Evolutionary conservation across 2,113 vertebrate species (phyloP).

Genomic region (Excalfactoria chinensis): DNA sequence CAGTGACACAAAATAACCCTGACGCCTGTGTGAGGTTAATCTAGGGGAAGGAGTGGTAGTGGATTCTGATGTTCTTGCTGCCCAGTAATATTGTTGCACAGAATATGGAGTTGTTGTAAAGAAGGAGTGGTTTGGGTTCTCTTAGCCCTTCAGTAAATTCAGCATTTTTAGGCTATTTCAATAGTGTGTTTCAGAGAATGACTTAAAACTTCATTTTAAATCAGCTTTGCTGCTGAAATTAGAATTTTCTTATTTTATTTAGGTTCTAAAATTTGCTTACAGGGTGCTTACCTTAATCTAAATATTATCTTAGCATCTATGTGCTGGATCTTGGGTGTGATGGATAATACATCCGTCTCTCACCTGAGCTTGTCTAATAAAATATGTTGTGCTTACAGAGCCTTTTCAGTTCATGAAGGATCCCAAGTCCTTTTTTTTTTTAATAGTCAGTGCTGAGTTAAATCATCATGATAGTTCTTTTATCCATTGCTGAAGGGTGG

Average conservation of each 20-base stretch:
- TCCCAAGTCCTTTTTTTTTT: background rate
- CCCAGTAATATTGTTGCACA: background rate
- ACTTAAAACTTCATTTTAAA: background rate
- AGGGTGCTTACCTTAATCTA: background rate
- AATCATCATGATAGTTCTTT: background rate
- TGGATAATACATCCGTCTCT: background rate
- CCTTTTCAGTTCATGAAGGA: background rate
- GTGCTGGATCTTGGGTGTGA: accelerated
- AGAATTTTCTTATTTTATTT: background rate
- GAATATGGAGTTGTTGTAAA: background rate
- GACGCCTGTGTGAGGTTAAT: background rate
- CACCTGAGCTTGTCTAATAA: background rate
- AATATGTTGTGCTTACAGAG: accelerated
- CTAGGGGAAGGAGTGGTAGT: background rate
- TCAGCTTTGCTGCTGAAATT: background rate
- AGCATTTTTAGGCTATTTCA: background rate
- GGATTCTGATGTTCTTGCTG: accelerated
- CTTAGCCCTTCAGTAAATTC: background rate
- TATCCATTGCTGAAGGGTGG: accelerated
- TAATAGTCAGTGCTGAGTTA: background rate
- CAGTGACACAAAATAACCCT: background rate
- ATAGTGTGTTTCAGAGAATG: background rate
- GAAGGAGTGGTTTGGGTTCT: background rate
- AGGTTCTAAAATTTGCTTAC: background rate
- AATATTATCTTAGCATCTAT: background rate